phyloP scores from a whole-genome alignment of 2,888 invertebrate species.

The Erpobdella octoculata region DNA sequence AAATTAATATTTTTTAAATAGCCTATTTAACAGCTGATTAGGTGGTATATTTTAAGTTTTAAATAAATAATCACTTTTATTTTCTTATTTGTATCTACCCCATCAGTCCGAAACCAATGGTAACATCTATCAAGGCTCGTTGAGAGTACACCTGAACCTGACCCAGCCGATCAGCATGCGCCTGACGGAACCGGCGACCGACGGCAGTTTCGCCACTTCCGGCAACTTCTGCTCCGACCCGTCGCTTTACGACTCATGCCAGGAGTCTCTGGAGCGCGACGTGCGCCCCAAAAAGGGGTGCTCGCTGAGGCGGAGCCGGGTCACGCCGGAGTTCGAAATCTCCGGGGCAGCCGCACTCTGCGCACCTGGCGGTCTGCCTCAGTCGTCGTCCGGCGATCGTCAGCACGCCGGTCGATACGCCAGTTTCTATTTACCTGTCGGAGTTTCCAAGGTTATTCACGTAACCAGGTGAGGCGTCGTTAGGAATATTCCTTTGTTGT shows the following conservation, averaged over 20 bases:
- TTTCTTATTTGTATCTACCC: background rate
- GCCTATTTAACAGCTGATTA: no score
- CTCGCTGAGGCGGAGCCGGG: no score
- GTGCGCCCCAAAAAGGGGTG: no score
- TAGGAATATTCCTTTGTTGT: no score
- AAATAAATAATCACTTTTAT: background rate
- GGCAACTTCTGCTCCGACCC: no score
- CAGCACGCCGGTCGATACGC: background rate
- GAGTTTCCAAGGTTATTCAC: constrained; percentile 1
- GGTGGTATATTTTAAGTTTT: no score
- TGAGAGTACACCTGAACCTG: constrained; percentile 7
- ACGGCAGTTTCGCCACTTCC: background rate
- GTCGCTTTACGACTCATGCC: background rate
- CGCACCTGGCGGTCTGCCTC: background rate
- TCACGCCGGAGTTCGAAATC: background rate
- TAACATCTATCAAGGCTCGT: constrained; percentile 8
- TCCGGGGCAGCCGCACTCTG: background rate
- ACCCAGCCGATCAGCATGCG: constrained; percentile 14
- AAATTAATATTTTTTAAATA: no score
- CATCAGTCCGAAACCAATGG: background rate
- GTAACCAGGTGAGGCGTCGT: constrained; percentile 7
- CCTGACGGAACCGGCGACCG: background rate
- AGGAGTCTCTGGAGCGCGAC: background rate
- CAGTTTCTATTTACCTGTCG: constrained; percentile 1
- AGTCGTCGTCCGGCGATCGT: background rate